Percentiles rank a stretch among this genome's conserved stretches.
phyloP scores from a whole-genome alignment of 2,888 invertebrate genomes.

The Pyralis farinalis region DNA sequence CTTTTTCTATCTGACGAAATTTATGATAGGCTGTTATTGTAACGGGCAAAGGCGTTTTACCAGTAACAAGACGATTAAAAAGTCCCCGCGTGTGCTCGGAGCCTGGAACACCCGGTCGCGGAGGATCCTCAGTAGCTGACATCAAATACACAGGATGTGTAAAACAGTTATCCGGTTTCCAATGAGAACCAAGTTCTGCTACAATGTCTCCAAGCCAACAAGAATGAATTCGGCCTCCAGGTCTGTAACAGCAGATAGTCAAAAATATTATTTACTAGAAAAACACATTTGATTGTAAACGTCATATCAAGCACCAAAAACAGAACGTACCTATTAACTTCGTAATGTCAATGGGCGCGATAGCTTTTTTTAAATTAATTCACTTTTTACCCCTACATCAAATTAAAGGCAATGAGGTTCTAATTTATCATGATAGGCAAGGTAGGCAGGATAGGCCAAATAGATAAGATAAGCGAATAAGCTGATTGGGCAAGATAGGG shows the following conservation, averaged over 20 bases:
- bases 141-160: slow-evolving; percentile 82
- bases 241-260: slow-evolving; percentile 68
- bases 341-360: too few species aligned
- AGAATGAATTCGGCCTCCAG: slow-evolving; percentile 88
- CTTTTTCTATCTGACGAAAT: slow-evolving; percentile 84
- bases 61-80: slow-evolving; percentile 83
- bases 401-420: too few species aligned
- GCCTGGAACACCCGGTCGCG: slow-evolving; percentile 76
- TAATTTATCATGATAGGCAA: too few species aligned
- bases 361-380: too few species aligned
- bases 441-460: too few species aligned
- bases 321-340: too few species aligned
- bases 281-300: too few species aligned
- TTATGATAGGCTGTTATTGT: slow-evolving; percentile 83
- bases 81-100: slow-evolving; percentile 77
- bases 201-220: slow-evolving; percentile 88
- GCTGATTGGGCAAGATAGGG: too few species aligned
- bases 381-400: too few species aligned
- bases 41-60: slow-evolving; percentile 82
- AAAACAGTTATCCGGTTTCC: slow-evolving; percentile 76
- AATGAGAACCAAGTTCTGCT: slow-evolving; percentile 87
- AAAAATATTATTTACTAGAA: too few species aligned
- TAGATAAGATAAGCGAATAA: too few species aligned
- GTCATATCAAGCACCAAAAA: too few species aligned
- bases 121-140: slow-evolving; percentile 82